Conservation (phyloP, 2,888 invertebrate genomes). For the Arenicola marina region DNA sequence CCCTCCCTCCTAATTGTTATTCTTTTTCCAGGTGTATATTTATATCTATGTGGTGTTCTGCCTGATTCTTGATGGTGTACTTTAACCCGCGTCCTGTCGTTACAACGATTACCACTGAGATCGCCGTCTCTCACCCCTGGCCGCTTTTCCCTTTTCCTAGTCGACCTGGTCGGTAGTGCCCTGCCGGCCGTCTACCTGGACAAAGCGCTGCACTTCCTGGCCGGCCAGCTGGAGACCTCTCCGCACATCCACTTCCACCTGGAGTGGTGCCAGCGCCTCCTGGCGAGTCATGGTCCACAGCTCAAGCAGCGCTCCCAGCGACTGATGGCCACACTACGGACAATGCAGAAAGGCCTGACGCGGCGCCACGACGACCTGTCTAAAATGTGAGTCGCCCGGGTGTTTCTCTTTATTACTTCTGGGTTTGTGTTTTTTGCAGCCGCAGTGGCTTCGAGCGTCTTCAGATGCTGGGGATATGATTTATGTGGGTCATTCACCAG, state of each 20-base stretch:
- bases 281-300: slow-evolving; percentile 69
- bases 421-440: not conserved
- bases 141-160: slow-evolving; percentile 6
- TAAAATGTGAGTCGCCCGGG: slow-evolving; percentile 29
- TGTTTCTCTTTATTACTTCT: not conserved
- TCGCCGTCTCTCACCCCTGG: too few species aligned
- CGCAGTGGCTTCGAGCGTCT: too few species aligned
- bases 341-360: slow-evolving; percentile 77
- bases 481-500: too few species aligned
- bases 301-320: slow-evolving; percentile 64
- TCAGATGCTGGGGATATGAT: too few species aligned
- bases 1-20: too few species aligned
- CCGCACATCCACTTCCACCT: slow-evolving; percentile 88
- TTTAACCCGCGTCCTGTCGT: too few species aligned
- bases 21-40: too few species aligned
- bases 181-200: slow-evolving; percentile 78
- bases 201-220: slow-evolving; percentile 74
- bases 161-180: slow-evolving; percentile 66
- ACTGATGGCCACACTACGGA: slow-evolving; percentile 72
- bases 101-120: too few species aligned
- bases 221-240: slow-evolving; percentile 74
- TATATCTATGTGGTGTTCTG: too few species aligned
- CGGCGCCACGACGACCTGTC: slow-evolving; percentile 76
- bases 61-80: too few species aligned
- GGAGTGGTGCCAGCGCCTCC: slow-evolving; percentile 73